Percentiles rank a stretch among this genome's conserved stretches.
These are phyloP conservation scores for Dromius quadrimaculatus DNA, from an alignment of 2,888 invertebrate genomes.

Conservation along the genomic window DNA sequence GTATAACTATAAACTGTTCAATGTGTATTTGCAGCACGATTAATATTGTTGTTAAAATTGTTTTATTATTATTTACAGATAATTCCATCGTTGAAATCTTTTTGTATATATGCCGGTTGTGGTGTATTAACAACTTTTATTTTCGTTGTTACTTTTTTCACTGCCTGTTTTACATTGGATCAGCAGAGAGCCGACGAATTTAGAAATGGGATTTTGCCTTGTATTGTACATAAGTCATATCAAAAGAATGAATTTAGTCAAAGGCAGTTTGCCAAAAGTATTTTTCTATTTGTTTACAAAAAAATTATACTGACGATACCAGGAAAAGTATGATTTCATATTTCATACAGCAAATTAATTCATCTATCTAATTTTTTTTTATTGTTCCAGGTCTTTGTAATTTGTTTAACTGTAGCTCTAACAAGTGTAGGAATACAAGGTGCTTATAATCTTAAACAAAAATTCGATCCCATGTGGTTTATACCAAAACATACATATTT, in stretches of 20 bases:
- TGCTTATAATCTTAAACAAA: constrained; percentile 76
- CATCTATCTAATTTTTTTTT: neutral
- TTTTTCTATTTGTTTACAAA: constrained; percentile 73
- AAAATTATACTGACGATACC: constrained; percentile 75
- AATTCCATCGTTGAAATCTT: constrained; percentile 83
- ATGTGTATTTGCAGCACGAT: neutral
- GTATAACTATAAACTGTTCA: neutral
- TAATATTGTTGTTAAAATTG: no score
- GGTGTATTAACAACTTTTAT: constrained; percentile 82
- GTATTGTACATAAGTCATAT: constrained; percentile 72
- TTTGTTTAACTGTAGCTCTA: constrained; percentile 72
- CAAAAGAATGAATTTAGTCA: constrained; percentile 70
- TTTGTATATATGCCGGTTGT: constrained; percentile 83
- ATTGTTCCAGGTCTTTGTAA: constrained; percentile 68
- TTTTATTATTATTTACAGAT: constrained; percentile 68
- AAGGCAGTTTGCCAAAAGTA: constrained; percentile 70
- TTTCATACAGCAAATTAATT: constrained; percentile 30
- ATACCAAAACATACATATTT: constrained; percentile 78
- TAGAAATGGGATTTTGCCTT: constrained; percentile 77
- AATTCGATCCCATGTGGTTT: constrained; percentile 85
- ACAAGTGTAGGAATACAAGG: constrained; percentile 75
- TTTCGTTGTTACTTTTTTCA: constrained; percentile 84
- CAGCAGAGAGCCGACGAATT: constrained; percentile 73
- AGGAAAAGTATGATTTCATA: constrained; percentile 70
- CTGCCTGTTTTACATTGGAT: constrained; percentile 82